Conservation (phyloP, 2,113 vertebrate species). For the Thunnus maccoyii region DNA sequence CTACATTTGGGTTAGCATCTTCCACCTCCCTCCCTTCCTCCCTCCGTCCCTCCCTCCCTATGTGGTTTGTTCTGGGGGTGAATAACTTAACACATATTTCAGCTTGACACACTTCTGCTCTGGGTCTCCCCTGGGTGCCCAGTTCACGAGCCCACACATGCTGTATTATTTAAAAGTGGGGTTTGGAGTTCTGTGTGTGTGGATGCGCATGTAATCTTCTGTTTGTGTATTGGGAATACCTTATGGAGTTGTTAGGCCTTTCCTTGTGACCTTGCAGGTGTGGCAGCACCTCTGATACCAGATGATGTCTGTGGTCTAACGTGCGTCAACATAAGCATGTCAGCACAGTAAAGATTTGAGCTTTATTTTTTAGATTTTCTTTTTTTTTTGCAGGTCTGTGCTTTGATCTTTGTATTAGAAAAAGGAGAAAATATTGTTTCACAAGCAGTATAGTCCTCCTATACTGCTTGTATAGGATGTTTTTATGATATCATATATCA, state of each 20-base stretch:
- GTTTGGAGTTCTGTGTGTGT: constrained; percentile 50
- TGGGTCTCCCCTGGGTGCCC: constrained; percentile 71
- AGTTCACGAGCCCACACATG: constrained; percentile 73
- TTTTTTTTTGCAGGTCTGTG: not conserved
- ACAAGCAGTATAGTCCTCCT: not conserved
- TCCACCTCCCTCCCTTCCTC: constrained; percentile 21
- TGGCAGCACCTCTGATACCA: constrained; percentile 24
- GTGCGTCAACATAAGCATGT: not conserved
- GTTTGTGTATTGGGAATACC: constrained; percentile 29
- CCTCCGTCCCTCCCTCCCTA: constrained; percentile 28
- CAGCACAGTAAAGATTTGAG: not conserved
- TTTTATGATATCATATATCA: not conserved
- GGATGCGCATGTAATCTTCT: constrained; percentile 53
- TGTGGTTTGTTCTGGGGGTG: constrained; percentile 63
- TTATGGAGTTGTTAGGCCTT: constrained; percentile 36
- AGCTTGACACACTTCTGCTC: constrained; percentile 79
- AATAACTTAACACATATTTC: constrained; percentile 84
- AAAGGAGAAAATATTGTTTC: not conserved
- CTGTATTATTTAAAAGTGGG: constrained; percentile 78
- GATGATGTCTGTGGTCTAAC: constrained; percentile 20
- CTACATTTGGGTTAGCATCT: constrained; percentile 68
- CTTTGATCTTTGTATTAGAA: not conserved
- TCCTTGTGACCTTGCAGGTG: constrained; percentile 45
- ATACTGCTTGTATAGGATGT: not conserved
- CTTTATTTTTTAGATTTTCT: not conserved